Evolutionary conservation across 2,888 invertebrate genomes (phyloP).

Genomic region (Hydrotaea cyrtoneurina): DNA sequence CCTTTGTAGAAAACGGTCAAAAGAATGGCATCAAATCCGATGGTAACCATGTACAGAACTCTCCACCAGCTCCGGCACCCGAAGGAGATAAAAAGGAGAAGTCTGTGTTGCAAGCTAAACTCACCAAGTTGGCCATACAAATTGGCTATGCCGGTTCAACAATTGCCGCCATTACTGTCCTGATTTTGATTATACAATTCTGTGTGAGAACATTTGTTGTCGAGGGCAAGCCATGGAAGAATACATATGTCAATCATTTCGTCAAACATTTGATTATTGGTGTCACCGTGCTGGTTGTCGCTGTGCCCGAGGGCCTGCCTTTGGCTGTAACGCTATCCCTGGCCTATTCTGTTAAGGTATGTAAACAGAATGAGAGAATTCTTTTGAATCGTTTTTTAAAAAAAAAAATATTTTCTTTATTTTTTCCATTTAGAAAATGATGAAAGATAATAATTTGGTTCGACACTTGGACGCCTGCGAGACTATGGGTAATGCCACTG

Average conservation of each 20-base stretch:
- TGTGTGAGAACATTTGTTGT: slow-evolving; percentile 94
- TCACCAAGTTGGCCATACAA: slow-evolving; percentile 99
- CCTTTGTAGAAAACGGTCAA: slow-evolving; percentile 5
- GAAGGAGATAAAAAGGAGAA: slow-evolving; percentile 93
- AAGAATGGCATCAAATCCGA: slow-evolving; percentile 82
- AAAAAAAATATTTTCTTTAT: not conserved
- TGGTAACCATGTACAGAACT: slow-evolving; percentile 83
- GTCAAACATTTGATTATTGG: slow-evolving; percentile 99
- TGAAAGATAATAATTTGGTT: slow-evolving; percentile 99
- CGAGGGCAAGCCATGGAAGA: slow-evolving; percentile 87
- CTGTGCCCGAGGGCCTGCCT: slow-evolving; percentile 99
- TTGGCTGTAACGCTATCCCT: slow-evolving; percentile 98
- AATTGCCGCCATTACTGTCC: slow-evolving; percentile 97
- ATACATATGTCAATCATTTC: slow-evolving; percentile 92
- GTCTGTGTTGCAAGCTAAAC: slow-evolving; percentile 98
- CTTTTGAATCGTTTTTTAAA: not conserved
- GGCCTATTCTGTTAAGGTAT: slow-evolving; percentile 99
- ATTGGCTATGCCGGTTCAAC: slow-evolving; percentile 99
- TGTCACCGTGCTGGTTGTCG: slow-evolving; percentile 99
- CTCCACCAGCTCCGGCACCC: slow-evolving; percentile 74
- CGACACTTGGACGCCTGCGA: slow-evolving; percentile 99
- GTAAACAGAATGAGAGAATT: slow-evolving; percentile 48
- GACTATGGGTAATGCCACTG: slow-evolving; percentile 99
- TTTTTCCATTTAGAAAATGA: slow-evolving; percentile 94
- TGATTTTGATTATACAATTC: slow-evolving; percentile 97